phyloP scores from a whole-genome alignment of 2,888 invertebrate genomes.

The Drosophila helvetica region DNA sequence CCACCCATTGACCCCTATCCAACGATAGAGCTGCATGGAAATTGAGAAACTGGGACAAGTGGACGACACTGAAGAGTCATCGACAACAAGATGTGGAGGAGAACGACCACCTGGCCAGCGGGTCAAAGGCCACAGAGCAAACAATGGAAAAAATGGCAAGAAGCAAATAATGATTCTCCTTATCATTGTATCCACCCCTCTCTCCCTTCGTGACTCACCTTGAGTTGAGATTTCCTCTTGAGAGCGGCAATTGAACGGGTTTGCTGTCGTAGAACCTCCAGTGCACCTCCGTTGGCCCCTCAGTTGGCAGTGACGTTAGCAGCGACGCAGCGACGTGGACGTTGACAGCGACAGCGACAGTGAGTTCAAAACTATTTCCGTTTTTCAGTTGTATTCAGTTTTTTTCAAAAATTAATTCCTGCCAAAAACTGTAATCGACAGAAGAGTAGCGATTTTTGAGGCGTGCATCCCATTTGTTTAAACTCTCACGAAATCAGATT shows the following conservation, averaged over 20 bases:
- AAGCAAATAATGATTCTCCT: slow-evolving; percentile 18
- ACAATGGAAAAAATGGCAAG: slow-evolving; percentile 17
- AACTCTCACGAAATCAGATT: slow-evolving; percentile 12
- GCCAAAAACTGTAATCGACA: slow-evolving; percentile 25
- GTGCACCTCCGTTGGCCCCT: slow-evolving; percentile 66
- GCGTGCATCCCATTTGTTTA: slow-evolving; percentile 1
- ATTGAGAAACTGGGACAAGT: slow-evolving; percentile 64
- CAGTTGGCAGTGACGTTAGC: neutral
- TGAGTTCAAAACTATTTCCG: neutral
- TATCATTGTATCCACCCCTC: neutral
- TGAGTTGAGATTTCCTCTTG: slow-evolving; percentile 83
- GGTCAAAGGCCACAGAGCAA: slow-evolving; percentile 48
- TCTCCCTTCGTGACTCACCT: slow-evolving; percentile 70
- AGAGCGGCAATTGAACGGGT: slow-evolving; percentile 93
- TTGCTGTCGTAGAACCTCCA: slow-evolving; percentile 93
- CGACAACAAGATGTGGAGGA: slow-evolving; percentile 23
- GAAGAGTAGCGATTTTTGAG: slow-evolving; percentile 7
- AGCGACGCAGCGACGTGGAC: neutral
- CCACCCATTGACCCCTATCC: slow-evolving; percentile 2
- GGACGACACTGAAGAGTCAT: slow-evolving; percentile 44
- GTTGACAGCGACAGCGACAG: neutral
- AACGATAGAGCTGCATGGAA: slow-evolving; percentile 15
- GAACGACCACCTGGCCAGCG: slow-evolving; percentile 34
- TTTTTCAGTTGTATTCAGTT: neutral
- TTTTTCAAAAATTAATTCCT: slow-evolving; percentile 17